These are phyloP conservation scores for Urechis unicinctus DNA, from an alignment of 2,888 invertebrate species.

Conservation along the genomic window DNA sequence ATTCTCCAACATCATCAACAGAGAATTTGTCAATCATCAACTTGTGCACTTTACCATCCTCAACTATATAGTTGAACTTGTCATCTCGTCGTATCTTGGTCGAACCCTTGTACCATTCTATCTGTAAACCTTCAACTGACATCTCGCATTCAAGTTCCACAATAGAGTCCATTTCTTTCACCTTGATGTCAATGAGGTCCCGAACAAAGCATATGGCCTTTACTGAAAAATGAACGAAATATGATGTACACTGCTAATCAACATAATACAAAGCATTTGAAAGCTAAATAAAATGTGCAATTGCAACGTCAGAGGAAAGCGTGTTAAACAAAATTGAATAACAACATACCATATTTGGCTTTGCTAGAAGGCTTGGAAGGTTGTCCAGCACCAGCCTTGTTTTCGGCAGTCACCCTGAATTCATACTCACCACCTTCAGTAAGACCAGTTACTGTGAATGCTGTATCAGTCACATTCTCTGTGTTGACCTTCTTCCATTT, in stretches of 20 bases:
- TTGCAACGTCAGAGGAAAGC: background rate
- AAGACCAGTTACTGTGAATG: slow-evolving; percentile 58
- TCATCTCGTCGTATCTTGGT: slow-evolving; percentile 14
- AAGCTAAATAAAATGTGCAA: no score
- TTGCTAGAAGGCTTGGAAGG: slow-evolving; percentile 13
- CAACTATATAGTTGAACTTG: slow-evolving; percentile 16
- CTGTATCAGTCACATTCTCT: slow-evolving; percentile 27
- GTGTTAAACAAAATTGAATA: no score
- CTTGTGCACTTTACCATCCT: slow-evolving; percentile 58
- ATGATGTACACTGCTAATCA: no score
- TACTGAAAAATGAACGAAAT: slow-evolving; percentile 28
- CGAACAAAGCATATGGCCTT: slow-evolving; percentile 38
- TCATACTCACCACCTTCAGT: slow-evolving; percentile 86
- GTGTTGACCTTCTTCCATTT: slow-evolving; percentile 33
- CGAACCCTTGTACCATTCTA: slow-evolving; percentile 61
- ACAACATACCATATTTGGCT: slow-evolving; percentile 18
- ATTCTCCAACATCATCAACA: slow-evolving; percentile 54
- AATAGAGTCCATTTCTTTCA: slow-evolving; percentile 30
- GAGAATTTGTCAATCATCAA: slow-evolving; percentile 76
- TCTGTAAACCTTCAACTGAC: slow-evolving; percentile 69
- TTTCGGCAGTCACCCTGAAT: slow-evolving; percentile 79
- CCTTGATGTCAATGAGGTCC: slow-evolving; percentile 35
- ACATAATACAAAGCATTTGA: no score
- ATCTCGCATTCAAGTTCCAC: slow-evolving; percentile 68
- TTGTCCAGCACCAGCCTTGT: slow-evolving; percentile 81